Evolutionary conservation across 2,888 invertebrate genomes (phyloP), one percentile per base, ranked within the genome.

Genomic region (Argyresthia albistria): DNA sequence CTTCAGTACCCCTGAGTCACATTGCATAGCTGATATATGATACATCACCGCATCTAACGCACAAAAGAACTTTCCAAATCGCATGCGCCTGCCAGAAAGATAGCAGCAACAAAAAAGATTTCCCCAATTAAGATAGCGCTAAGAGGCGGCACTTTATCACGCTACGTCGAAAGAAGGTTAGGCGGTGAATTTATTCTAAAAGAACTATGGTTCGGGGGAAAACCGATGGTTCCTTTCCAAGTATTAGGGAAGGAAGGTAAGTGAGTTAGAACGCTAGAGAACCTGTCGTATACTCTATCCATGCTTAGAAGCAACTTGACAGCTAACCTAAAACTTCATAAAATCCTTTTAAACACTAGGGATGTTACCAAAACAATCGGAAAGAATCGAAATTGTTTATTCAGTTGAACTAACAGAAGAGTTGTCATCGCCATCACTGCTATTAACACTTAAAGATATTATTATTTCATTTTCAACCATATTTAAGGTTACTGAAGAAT

Each of bases 51-150:
- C n/a, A 8, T 39, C n/a, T 10, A 39, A 11, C 3, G n/a, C 39
- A 39, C 11, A 11, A 10, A 39, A 39, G n/a, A 39, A 39, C 7
- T 10, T 39, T 8, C n/a, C 39, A n/a, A 39, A 39, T 11, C 10
- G 8, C 10, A 39, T 3, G n/a, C 11, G n/a, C 10, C 39, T 11
- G n/a, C n/a, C 10, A 39, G 39, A 39, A n/a, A 39, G n/a, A 11
- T 11, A 39, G 10, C 10, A 8, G n/a, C 39, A 39, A 39, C 39
- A 39, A 11, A 11, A 45, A 47, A 47, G 76, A 76, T 70, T 78
- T 74, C 67, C 59, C 71, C 77, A 80, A 83, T 82, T 82, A 83
- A 83, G 81, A 80, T 80, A 80, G 71, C 64, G 60, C 65, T 57
- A 56, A 62, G 62, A 58, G 59, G 62, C 59, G 58, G 62, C 61